phyloP scores from a whole-genome alignment of 2,113 vertebrate genomes.

The Nerophis lumbriciformis region DNA sequence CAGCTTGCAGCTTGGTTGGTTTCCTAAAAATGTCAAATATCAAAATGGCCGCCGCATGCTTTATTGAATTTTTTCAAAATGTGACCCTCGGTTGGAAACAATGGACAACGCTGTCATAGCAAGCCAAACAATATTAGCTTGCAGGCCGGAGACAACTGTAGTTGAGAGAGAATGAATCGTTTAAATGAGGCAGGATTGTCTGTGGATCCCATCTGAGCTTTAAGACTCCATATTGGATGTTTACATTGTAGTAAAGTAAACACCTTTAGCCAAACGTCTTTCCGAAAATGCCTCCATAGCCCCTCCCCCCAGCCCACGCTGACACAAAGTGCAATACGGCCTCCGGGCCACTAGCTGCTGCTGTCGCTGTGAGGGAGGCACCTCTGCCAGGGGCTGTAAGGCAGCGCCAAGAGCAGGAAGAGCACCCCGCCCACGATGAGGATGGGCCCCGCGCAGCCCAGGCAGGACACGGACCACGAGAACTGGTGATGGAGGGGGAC shows the following conservation, averaged over 20 bases:
- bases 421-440: conserved; percentile 73
- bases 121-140: too few relatives aligned
- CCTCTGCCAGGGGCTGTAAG: conserved; percentile 69
- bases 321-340: conserved; percentile 20
- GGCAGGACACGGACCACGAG: conserved; percentile 81
- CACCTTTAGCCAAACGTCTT: neutral
- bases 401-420: conserved; percentile 76
- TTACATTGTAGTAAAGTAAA: neutral
- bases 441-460: conserved; percentile 69
- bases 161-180: neutral
- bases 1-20: too few relatives aligned
- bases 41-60: too few relatives aligned
- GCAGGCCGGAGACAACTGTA: too few relatives aligned
- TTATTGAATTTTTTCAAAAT: too few relatives aligned
- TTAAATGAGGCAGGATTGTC: neutral
- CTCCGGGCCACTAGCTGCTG: conserved; percentile 49
- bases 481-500: conserved; percentile 75
- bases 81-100: too few relatives aligned
- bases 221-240: neutral
- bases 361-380: conserved; percentile 60
- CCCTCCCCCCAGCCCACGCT: neutral
- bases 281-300: neutral
- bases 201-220: neutral
- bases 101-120: too few relatives aligned
- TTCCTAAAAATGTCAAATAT: too few relatives aligned